Evolutionary conservation across 2,888 invertebrate species (phyloP), one percentile per base, ranked within the genome.

Genomic region (Tachina fera): DNA sequence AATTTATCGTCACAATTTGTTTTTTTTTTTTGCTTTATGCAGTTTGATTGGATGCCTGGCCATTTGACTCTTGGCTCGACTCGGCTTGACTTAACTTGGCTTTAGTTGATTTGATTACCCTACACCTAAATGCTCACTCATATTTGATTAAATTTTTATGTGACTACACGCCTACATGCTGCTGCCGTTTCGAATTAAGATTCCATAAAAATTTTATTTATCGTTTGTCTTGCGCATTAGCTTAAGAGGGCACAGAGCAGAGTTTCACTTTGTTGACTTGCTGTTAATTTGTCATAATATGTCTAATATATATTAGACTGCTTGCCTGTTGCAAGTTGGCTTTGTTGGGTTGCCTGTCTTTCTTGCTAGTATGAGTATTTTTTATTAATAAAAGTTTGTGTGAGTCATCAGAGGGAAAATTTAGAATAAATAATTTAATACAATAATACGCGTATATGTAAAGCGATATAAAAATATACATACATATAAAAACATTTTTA

Each of bases 261-360:
- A 56, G n/a, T 19, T 47, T 47, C 41, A 9, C 9, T 68, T 68
- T 49, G 41, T 51, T 45, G 68, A 47, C 31, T 53, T 85, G 81
- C 31, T 85, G 81, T 74, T 85, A 85, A 85, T 81, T 85, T 85
- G 84, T 85, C 84, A 85, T 81, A 85, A 85, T 85, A 77, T 81
- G 74, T 77, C 84, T 81, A 39, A 58, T 49, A 65, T 49, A 11
- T 65, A 71, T 61, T 61, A 49, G 47, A 41, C 60, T 60, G 56
- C 19, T 71, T 22, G 22, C 16, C 13, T 47, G 72, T 39, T 31
- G 70, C 43, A 41, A 43, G 19, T 22, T 19, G 16, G 53, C 16
- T 51, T 65, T 65, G 63, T 0, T n/a, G 31, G 16, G 14, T 61
- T 61, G 63, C 39, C 9, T 22, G 56, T 16, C 41, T 53, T 13